Percentiles rank a stretch among this genome's conserved stretches.
phyloP scores from a whole-genome alignment of 92 coral and sea anemone genomes.

The Blastomussa wellsi region DNA sequence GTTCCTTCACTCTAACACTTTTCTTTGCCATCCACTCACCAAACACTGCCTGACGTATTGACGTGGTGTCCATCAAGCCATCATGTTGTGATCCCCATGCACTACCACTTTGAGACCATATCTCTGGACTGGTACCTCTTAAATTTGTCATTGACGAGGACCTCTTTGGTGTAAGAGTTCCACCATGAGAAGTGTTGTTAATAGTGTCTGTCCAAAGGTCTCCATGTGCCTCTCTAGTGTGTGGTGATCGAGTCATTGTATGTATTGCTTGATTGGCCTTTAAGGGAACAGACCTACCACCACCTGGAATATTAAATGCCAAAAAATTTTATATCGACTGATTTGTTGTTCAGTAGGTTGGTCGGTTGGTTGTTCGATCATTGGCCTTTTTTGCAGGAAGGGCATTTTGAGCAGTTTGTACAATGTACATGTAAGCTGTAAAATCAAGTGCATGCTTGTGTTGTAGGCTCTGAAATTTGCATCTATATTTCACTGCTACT shows the following conservation, averaged over 20 bases:
- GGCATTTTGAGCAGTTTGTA: too few relatives aligned
- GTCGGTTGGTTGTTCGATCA: neutral
- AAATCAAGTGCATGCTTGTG: too few relatives aligned
- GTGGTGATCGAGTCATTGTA: constrained; percentile 76
- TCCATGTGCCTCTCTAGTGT: constrained; percentile 50
- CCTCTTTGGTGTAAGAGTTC: constrained; percentile 60
- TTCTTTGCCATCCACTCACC: constrained; percentile 82
- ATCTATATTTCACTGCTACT: too few relatives aligned
- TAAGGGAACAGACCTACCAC: constrained; percentile 61
- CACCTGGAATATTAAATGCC: constrained; percentile 5
- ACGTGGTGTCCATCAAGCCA: constrained; percentile 63
- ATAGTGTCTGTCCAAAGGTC: constrained; percentile 19
- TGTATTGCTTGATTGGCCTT: constrained; percentile 69
- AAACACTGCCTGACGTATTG: constrained; percentile 82
- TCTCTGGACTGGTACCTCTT: constrained; percentile 56
- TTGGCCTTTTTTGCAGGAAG: too few relatives aligned
- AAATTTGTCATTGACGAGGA: constrained; percentile 74
- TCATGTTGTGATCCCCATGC: constrained; percentile 55
- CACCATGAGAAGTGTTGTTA: constrained; percentile 31
- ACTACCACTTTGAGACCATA: constrained; percentile 42
- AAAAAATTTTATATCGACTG: neutral
- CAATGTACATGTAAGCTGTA: too few relatives aligned
- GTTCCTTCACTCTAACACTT: constrained; percentile 66
- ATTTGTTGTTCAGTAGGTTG: neutral
- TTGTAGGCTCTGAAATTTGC: too few relatives aligned